phyloP scores from a whole-genome alignment of 2,113 vertebrate species.

The Festucalex cinctus region DNA sequence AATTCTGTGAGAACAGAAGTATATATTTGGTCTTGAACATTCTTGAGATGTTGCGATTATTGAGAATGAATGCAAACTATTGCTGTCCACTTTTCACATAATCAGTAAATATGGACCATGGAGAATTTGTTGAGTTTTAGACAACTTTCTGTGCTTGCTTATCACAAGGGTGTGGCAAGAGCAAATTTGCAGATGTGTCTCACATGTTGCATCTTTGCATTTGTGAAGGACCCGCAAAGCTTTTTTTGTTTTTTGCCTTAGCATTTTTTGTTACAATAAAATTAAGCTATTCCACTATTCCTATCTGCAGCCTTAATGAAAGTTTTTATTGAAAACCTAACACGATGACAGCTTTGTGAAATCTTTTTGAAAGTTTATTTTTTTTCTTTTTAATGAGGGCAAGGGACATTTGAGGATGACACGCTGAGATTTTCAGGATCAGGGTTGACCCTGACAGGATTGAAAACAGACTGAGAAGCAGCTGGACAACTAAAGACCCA shows the following conservation, averaged over 20 bases:
- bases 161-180: slow-evolving; percentile 40
- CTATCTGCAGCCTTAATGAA: not conserved
- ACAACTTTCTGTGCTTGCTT: slow-evolving; percentile 28
- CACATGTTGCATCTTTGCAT: slow-evolving; percentile 26
- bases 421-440: slow-evolving; percentile 22
- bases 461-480: slow-evolving; percentile 37
- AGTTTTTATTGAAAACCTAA: no score
- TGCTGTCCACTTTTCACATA: not conserved
- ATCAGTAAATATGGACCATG: not conserved
- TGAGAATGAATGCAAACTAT: no score
- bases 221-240: not conserved
- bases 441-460: slow-evolving; percentile 25
- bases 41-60: no score
- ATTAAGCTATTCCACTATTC: not conserved
- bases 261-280: not conserved
- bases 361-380: no score
- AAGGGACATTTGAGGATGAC: slow-evolving; percentile 14
- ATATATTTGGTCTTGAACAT: not conserved
- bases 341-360: no score
- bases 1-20: no score
- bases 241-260: not conserved
- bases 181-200: slow-evolving; percentile 36
- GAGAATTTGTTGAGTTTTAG: slow-evolving; percentile 25
- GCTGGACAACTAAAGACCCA: slow-evolving; percentile 39
- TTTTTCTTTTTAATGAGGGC: not conserved